Evolutionary conservation across 2,113 vertebrate species (phyloP), one percentile per base, ranked within the genome.

Genomic region (Trichechus manatus): DNA sequence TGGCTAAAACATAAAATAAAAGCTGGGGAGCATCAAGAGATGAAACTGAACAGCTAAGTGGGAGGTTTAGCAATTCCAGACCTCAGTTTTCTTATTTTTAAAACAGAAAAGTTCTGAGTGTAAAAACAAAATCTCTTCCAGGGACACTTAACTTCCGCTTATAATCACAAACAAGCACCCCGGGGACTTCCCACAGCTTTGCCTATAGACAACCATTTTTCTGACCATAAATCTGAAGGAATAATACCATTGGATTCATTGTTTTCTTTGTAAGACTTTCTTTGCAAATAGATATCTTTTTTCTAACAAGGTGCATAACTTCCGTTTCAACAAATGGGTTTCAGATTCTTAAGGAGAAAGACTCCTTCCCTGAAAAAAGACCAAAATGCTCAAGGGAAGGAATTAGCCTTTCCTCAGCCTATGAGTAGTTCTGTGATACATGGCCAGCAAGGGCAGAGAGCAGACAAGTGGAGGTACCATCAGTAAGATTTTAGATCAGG

Each of bases 261-360:
- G 31, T 5, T 47, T 66, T 72, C 27, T 70, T 42, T 93, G 47
- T n/a, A 25, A 93, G 42, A 50, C n/a, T 44, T 77, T 66, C 68
- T 94, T 83, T 53, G 20, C 50, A 89, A 44, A 74, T 50, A 59
- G 15, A 63, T 66, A 44, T 72, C 9, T 39, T n/a, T 50, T 29
- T 7, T 15, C 39, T 68, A 89, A 42, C 10, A 27, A 59, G 42
- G 4, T 29, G 22, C 9, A 39, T 39, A 64, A 56, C 14, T 80
- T 84, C 84, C 33, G 85, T n/a, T 50, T 47, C 3, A 89, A 81
- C 64, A 66, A 59, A 66, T 79, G 68, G 59, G 78, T 84, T 68
- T 27, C 11, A 19, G 9, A 66, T 87, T 66, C 42, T 80, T 78
- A 47, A 92, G 47, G 80, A 64, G 29, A 92, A 79, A 70, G 66